Percentiles rank a stretch among this genome's conserved stretches.
phyloP scores from a whole-genome alignment of 1,140 invertebrate species.

The Bombus cullumanus region DNA sequence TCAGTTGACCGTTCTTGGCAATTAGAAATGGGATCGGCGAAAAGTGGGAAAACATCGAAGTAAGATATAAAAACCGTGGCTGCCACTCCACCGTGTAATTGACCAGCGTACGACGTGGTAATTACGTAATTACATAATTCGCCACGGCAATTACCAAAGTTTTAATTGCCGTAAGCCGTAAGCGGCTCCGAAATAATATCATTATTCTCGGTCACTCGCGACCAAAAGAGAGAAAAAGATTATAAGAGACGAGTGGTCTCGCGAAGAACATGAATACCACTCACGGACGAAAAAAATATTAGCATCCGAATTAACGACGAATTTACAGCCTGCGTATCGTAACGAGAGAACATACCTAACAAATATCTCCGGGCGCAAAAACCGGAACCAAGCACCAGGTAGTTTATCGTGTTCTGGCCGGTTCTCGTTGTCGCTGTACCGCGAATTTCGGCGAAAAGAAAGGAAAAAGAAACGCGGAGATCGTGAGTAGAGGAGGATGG shows the following conservation, averaged over 20 bases:
- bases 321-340: not conserved
- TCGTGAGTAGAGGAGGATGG: not conserved
- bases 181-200: constrained; percentile 76
- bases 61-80: not conserved
- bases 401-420: not conserved
- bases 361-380: not conserved
- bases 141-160: constrained; percentile 79
- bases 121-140: constrained; percentile 79
- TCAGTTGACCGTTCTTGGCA: constrained; percentile 30
- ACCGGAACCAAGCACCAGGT: not conserved
- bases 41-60: not conserved
- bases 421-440: not conserved
- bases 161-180: constrained; percentile 78
- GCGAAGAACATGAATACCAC: not conserved
- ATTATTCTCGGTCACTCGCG: constrained; percentile 72
- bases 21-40: constrained; percentile 23
- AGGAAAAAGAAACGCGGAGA: too few relatives aligned
- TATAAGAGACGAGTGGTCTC: not conserved
- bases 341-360: not conserved
- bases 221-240: constrained; percentile 1
- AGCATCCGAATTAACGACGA: constrained; percentile 2
- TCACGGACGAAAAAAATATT: not conserved
- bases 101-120: constrained; percentile 65
- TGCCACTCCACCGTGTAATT: not conserved
- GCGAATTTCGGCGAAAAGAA: not conserved